Base-by-base conservation (phyloP, 2,797 vertebrate genomes). In the Liparis tanakae region DNA sequence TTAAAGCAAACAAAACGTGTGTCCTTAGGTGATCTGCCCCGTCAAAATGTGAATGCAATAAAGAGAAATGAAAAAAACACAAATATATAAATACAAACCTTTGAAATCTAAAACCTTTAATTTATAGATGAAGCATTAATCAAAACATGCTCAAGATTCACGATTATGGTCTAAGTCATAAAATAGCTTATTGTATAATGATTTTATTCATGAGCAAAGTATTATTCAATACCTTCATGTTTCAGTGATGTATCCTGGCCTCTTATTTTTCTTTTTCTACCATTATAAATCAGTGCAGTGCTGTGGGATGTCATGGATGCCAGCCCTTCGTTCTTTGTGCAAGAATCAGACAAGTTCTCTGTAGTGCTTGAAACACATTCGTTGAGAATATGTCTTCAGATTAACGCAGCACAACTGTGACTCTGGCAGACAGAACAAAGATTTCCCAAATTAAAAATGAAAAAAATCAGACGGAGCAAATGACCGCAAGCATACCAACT, bases 151-250 rank as follows among this genome's bases (percentile, higher is more conserved):
- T 77, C 33, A 64, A 78, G 69, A 90, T 86, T 82, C 70, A 76
- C 54, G 20, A 66, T 80, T 81, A 84, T 79, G 62, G 85, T 77
- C 63, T 79, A 73, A 84, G 72, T 72, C 81, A 84, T 84, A 70
- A 85, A 88, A 89, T 70, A 82, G 62, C 60, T 84, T 89, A 79
- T 88, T 90, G 89, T 87, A 30, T 30, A 88, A 92, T 90, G 86
- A 92, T 88, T 86, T 87, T 90, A 93, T 91, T 90, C 71, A 91
- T 91, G 86, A 92, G 79, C 62, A 79, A 85, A 84, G 78, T 89
- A 90, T 88, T 91, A 85, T 92, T 92, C 87, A 70, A 75, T 79
- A 81, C 76, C 74, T 90, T 86, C 77, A 71, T 80, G 72, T 84
- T 87, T 87, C 84, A 89, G 72, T 88, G 70, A 85, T 88, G 81